A percentile compares a stretch with the other conserved stretches of the same genome.
Conservation (phyloP, 1,140 invertebrate genomes). For the Bombus waltoni region DNA sequence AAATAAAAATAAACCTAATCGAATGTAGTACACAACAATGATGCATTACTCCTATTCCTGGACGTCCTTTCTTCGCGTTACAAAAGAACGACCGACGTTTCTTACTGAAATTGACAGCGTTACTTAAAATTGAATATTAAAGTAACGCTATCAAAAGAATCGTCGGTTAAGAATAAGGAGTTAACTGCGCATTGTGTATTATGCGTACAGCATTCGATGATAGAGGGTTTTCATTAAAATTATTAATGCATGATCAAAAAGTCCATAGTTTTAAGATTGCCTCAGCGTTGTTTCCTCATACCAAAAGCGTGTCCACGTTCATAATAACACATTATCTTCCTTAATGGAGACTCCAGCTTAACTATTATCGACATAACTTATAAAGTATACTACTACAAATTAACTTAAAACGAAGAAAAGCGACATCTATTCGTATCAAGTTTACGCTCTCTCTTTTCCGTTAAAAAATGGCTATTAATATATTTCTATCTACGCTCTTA, state of each 20-base stretch:
- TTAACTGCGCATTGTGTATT: constrained; percentile 50
- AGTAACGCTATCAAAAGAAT: constrained; percentile 61
- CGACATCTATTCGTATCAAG: constrained; percentile 62
- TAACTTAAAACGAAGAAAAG: constrained; percentile 60
- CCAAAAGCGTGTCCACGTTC: constrained; percentile 79
- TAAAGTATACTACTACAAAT: constrained; percentile 29
- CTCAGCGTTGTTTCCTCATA: constrained; percentile 81
- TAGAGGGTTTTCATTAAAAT: constrained; percentile 73
- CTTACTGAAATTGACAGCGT: constrained; percentile 54
- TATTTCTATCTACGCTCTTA: constrained; percentile 59
- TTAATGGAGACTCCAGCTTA: constrained; percentile 71
- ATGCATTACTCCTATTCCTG: constrained; percentile 39
- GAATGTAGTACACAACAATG: constrained; percentile 70
- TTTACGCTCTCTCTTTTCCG: constrained; percentile 74
- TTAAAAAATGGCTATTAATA: constrained; percentile 40
- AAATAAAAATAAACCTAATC: constrained; percentile 70
- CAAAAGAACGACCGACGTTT: constrained; percentile 64
- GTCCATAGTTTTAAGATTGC: constrained; percentile 83
- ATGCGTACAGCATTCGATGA: constrained; percentile 68
- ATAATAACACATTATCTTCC: constrained; percentile 55
- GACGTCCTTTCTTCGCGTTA: constrained; percentile 56
- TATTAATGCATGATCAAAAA: constrained; percentile 82
- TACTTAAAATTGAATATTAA: constrained; percentile 48
- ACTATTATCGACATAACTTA: constrained; percentile 30
- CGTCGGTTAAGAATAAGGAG: constrained; percentile 54